Conservation (phyloP, 2,888 invertebrate genomes). For the Stenolophus ochropezus region DNA sequence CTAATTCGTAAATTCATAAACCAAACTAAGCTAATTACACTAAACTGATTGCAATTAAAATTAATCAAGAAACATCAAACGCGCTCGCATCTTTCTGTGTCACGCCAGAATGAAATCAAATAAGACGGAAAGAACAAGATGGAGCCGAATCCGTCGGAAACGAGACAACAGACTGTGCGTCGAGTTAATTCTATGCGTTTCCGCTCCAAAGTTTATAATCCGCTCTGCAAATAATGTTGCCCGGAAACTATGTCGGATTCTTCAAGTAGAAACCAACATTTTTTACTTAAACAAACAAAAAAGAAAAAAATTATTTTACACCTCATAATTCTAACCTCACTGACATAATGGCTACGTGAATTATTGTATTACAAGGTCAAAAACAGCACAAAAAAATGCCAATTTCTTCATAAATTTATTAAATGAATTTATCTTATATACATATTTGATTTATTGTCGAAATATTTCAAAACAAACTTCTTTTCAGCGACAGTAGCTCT, state of each 20-base stretch:
- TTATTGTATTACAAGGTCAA: background rate
- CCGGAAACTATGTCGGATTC: background rate
- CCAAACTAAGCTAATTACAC: conserved; percentile 22
- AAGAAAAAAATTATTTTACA: background rate
- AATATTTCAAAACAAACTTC: too few relatives aligned
- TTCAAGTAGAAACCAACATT: background rate
- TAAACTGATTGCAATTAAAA: conserved; percentile 19
- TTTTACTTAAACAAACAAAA: background rate
- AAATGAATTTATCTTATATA: too few relatives aligned
- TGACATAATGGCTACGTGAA: background rate
- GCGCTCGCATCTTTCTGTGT: background rate
- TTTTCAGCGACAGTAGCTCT: too few relatives aligned
- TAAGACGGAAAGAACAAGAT: background rate
- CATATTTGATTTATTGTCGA: too few relatives aligned
- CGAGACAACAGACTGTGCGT: background rate
- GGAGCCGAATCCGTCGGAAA: too few relatives aligned
- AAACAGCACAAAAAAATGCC: too few relatives aligned
- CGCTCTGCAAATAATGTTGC: background rate
- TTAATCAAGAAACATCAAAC: conserved; percentile 21
- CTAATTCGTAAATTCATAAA: conserved; percentile 14
- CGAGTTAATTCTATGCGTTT: conserved; percentile 1
- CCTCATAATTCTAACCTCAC: background rate
- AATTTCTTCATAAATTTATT: too few relatives aligned
- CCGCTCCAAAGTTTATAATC: conserved; percentile 12
- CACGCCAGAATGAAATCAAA: background rate